A percentile compares a stretch with the other conserved stretches of the same genome.
phyloP scores from a whole-genome alignment of 2,888 invertebrate genomes.

The Nematopogon swammerdamellus region DNA sequence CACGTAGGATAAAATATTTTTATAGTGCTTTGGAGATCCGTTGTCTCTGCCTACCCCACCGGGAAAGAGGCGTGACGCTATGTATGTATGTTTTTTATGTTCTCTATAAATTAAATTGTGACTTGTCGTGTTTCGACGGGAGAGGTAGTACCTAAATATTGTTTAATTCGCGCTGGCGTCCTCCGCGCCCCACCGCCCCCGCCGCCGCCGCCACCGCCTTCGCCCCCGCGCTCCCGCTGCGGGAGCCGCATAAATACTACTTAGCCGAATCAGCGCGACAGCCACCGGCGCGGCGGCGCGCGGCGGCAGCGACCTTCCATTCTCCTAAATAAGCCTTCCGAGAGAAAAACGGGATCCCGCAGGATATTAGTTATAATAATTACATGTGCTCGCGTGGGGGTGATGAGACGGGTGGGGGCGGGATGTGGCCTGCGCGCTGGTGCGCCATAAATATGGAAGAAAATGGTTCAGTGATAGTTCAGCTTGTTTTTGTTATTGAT shows the following conservation, averaged over 20 bases:
- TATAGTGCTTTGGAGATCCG: too few relatives aligned
- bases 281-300: not conserved
- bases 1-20: too few relatives aligned
- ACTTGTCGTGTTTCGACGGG: not conserved
- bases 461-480: too few relatives aligned
- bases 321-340: not conserved
- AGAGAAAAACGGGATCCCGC: not conserved
- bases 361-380: not conserved
- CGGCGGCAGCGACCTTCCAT: too few relatives aligned
- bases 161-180: not conserved
- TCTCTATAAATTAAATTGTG: not conserved
- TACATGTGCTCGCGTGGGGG: too few relatives aligned
- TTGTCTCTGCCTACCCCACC: too few relatives aligned
- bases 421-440: too few relatives aligned
- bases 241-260: constrained; percentile 51
- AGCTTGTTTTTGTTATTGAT: too few relatives aligned
- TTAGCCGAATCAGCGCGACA: constrained; percentile 20
- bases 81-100: too few relatives aligned
- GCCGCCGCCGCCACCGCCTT: constrained; percentile 8
- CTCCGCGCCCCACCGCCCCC: not conserved
- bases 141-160: not conserved
- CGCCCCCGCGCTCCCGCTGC: constrained; percentile 34
- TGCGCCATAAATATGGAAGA: too few relatives aligned
- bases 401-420: too few relatives aligned
- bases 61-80: too few relatives aligned